Conservation (phyloP, 1,140 invertebrate genomes). For the Aphelinus certus region DNA sequence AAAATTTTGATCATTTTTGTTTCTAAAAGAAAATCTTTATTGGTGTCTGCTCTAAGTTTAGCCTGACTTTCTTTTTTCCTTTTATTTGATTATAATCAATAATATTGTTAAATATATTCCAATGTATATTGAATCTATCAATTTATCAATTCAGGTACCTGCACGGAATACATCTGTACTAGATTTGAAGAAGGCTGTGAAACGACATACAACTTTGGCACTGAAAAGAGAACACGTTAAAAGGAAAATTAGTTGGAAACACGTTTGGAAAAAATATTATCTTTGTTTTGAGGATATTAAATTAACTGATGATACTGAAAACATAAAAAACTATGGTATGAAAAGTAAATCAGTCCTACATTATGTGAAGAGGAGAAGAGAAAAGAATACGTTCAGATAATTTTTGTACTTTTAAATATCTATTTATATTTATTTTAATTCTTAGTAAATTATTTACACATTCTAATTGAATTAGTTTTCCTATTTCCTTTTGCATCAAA, state of each 20-base stretch:
- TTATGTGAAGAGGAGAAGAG: conserved; percentile 53
- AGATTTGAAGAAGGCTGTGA: conserved; percentile 60
- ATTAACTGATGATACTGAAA: conserved; percentile 52
- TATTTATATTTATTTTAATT: background rate
- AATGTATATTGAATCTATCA: too few relatives aligned
- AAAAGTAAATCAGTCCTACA: conserved; percentile 53
- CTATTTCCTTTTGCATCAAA: conserved; percentile 31
- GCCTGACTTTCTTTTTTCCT: too few relatives aligned
- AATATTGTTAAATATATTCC: too few relatives aligned
- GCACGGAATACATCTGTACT: conserved; percentile 57
- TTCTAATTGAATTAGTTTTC: conserved; percentile 3
- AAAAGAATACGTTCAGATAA: conserved; percentile 52
- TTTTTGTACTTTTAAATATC: background rate
- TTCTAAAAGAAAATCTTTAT: too few relatives aligned
- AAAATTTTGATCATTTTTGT: too few relatives aligned
- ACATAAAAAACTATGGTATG: conserved; percentile 60
- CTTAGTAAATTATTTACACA: background rate
- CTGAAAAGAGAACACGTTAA: conserved; percentile 55
- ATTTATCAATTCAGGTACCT: conserved; percentile 51
- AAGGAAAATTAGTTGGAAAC: conserved; percentile 63
- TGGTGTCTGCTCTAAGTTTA: too few relatives aligned
- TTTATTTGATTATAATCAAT: too few relatives aligned
- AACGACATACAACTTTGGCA: conserved; percentile 56
- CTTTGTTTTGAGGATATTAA: conserved; percentile 49
- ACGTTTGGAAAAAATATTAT: conserved; percentile 61